Conservation (phyloP, 2,797 vertebrate genomes). For the Lophura swinhoii region DNA sequence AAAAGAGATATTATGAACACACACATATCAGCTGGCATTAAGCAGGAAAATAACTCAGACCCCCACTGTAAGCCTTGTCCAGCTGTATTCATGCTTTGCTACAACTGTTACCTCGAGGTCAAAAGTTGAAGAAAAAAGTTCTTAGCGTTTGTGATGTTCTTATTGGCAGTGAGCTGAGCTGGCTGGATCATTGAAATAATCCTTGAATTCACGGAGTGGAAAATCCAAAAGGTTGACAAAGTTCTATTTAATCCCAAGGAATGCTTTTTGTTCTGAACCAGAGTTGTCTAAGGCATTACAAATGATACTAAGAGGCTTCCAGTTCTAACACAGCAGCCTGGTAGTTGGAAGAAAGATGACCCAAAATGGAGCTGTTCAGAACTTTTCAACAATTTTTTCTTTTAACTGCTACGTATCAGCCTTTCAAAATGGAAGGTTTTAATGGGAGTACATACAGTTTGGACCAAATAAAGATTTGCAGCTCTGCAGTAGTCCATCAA, state of each 20-base stretch:
- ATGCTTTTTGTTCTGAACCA: constrained; percentile 57
- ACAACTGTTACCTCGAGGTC: constrained; percentile 33
- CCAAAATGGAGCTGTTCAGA: neutral
- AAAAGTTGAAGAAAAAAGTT: constrained; percentile 21
- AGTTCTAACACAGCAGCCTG: constrained; percentile 1
- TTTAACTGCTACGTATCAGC: neutral
- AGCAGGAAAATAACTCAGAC: neutral
- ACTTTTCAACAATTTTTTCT: neutral
- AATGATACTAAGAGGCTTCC: neutral
- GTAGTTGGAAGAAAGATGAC: neutral
- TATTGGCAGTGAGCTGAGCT: constrained; percentile 33
- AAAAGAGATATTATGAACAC: neutral
- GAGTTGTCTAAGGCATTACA: neutral
- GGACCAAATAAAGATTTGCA: neutral
- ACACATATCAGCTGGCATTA: neutral
- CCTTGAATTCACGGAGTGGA: constrained; percentile 21
- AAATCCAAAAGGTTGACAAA: constrained; percentile 53
- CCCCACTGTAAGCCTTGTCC: neutral
- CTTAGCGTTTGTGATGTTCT: constrained; percentile 32
- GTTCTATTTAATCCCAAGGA: constrained; percentile 50
- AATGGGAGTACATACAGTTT: neutral
- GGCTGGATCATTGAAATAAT: constrained; percentile 38
- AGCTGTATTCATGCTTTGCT: neutral
- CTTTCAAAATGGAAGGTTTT: neutral
- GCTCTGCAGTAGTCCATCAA: neutral